Evolutionary conservation across 1,140 invertebrate genomes (phyloP), one percentile per base, ranked within the genome.

Genomic region (Penaeus vannamei): DNA sequence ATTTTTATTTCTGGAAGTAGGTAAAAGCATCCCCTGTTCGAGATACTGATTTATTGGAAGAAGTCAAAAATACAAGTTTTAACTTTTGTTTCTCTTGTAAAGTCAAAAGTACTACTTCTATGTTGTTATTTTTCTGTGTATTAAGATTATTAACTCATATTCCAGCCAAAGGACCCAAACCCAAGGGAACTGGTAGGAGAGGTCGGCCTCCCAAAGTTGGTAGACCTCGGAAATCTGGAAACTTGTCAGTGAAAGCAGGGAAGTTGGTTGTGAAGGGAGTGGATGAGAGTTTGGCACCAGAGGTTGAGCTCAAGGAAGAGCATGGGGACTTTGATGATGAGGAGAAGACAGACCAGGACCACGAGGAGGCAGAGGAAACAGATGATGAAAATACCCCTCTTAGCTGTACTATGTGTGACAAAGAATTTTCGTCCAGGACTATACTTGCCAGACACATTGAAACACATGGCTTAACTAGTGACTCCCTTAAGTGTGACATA

Each of bases 231-330:
- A 88, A 88, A 76, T 32, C 36, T 7, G 66, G 86, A 23, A 88
- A 77, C 61, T 29, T 88, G 32, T 22, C 86, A 14, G 53, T 88
- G 14, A 88, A 88, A 80, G 84, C 86, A 62, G 86, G 86, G 60
- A 88, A 88, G 81, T 26, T 88, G 46, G 66, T 88, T 26, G 64
- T 88, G 59, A 88, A 77, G n/a, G 64, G 69, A 14, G 76, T 53
- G 4, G 61, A 80, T 46, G 85, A 80, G 77, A 64, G 10, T 29
- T 42, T 86, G 69, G 29, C 61, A 26, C 76, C 59, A 22, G 60
- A 86, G 76, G 19, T 81, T n/a, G 76, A 86, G 46, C 22, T 84
- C 5, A 76, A 88, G 62, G 86, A 88, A 32, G 86, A 84, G 53
- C 26, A 26, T 10, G 46, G 76, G 42, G n/a, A 79, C 5, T 88